Base-by-base conservation (phyloP, 2,888 invertebrate species). In the Sphinx pinastri region DNA sequence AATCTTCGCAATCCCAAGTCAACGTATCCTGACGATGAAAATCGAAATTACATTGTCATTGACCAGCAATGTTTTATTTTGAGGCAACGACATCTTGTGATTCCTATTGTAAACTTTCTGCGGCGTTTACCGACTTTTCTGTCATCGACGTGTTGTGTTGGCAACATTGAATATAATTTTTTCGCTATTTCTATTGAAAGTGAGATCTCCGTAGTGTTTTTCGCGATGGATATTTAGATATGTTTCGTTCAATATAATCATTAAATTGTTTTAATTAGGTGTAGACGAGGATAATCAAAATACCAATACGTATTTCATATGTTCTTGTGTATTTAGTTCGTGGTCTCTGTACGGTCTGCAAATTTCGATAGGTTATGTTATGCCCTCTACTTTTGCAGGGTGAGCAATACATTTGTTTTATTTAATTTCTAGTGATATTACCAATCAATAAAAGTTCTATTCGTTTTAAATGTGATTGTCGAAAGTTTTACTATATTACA, bases 301-400 rank as follows among this genome's bases (percentile, higher is more conserved):
- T 63, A 70, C 57, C n/a, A 25, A 54, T 19, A n/a, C 8, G 38
- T 31, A 63, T 19, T 45, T 54, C 25, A 54, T 25, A 2, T 14
- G 54, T 13, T 45, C 31, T 31, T 52, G 45, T 54, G 52, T 60
- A 54, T 45, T 55, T 54, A 47, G 52, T 52, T 52, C 54, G 16
- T 19, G 52, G 19, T 69, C 52, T 59, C 59, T 60, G 60, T 51
- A 16, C 51, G 51, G 63, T 54, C 19, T 54, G 63, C 69, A 63
- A 63, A 47, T 54, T 45, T 60, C 45, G 76, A 77, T 84, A 91
- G 91, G 91, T 91, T 92, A 92, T 88, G 89, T 87, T 87, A 80
- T 85, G 85, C 81, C 83, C 85, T 84, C 84, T 86, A 79, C 81
- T 73, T 80, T 84, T 83, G 84, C 81, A 81, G 82, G 81, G 84